Percentiles rank a stretch among this genome's conserved stretches.
Evolutionary conservation across 1,140 invertebrate genomes (phyloP).

Genomic region (Lepeophtheirus salmonis): DNA sequence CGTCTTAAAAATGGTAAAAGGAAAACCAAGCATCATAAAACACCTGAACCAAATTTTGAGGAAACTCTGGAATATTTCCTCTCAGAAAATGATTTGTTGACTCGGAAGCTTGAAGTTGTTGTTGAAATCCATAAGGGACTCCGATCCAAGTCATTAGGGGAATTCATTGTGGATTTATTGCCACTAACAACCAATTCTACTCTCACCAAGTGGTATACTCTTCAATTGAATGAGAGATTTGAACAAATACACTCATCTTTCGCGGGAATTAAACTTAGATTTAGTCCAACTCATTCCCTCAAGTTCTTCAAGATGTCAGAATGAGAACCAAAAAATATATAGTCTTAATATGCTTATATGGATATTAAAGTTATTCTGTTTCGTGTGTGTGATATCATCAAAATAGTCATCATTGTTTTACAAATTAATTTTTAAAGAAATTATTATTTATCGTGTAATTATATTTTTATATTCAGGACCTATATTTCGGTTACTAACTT

Average conservation of each 20-base stretch:
- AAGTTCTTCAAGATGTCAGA: conserved; percentile 4
- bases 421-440: no score
- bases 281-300: not conserved
- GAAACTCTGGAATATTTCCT: conserved; percentile 10
- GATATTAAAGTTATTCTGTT: no score
- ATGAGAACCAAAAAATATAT: no score
- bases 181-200: not conserved
- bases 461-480: no score
- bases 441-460: no score
- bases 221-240: not conserved
- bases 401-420: no score
- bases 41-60: conserved; percentile 1
- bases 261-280: not conserved
- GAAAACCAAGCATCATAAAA: conserved; percentile 6
- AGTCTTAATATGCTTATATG: no score
- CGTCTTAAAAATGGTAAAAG: not conserved
- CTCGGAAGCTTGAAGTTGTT: not conserved
- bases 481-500: no score
- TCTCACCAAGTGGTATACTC: not conserved
- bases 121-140: not conserved
- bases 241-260: not conserved
- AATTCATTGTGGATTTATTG: not conserved
- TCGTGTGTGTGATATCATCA: no score
- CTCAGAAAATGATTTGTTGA: not conserved
- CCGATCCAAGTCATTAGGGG: not conserved